Evolutionary conservation across 2,888 invertebrate species (phyloP).

Genomic region (Hydropsyche betteni): DNA sequence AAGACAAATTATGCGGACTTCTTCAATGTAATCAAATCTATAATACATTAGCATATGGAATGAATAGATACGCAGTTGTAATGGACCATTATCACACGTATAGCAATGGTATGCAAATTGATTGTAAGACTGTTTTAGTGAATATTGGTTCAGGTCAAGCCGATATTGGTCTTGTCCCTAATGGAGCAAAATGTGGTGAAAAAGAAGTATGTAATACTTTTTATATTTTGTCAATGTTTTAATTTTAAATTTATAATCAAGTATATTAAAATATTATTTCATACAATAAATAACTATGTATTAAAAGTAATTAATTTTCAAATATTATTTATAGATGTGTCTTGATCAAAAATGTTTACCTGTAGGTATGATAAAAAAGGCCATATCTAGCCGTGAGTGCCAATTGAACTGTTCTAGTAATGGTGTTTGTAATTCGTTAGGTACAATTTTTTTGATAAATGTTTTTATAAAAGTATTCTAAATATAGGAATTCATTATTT

Average conservation of each 20-base stretch:
- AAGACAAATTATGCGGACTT: slow-evolving; percentile 89
- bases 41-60: slow-evolving; percentile 92
- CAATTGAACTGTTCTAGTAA: slow-evolving; percentile 83
- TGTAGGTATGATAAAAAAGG: slow-evolving; percentile 69
- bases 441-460: slow-evolving; percentile 53
- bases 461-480: not conserved
- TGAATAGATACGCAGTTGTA: slow-evolving; percentile 87
- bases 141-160: slow-evolving; percentile 89
- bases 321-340: slow-evolving; percentile 78
- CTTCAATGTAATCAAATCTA: slow-evolving; percentile 94
- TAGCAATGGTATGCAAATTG: slow-evolving; percentile 75
- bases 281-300: not conserved
- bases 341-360: slow-evolving; percentile 86
- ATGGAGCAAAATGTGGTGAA: slow-evolving; percentile 90
- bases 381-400: slow-evolving; percentile 65
- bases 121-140: slow-evolving; percentile 90
- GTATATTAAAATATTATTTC: not conserved
- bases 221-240: not conserved
- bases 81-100: slow-evolving; percentile 87
- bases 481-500: not conserved
- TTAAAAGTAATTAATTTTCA: not conserved
- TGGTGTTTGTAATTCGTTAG: slow-evolving; percentile 85
- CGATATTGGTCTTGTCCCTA: slow-evolving; percentile 95
- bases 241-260: not conserved
- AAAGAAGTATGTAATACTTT: slow-evolving; percentile 74